Evolutionary conservation across 2,797 vertebrate species (phyloP).

Genomic region (Graptemys geographica): DNA sequence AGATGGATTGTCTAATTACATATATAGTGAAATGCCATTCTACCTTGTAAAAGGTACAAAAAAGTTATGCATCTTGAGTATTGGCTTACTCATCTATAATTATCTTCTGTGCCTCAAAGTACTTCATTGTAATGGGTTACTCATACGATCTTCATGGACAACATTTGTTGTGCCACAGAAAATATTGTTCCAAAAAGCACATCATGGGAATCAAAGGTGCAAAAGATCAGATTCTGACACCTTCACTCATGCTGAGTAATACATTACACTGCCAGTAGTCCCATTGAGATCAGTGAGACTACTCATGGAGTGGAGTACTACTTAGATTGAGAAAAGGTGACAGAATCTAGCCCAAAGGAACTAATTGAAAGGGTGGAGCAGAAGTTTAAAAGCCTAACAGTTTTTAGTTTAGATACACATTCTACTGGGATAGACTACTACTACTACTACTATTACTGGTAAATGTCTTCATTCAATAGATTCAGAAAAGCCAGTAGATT

Average conservation of each 20-base stretch:
- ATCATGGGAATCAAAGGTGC: neutral
- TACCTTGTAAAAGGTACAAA: neutral
- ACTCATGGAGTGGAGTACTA: neutral
- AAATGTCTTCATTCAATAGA: neutral
- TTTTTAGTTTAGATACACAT: neutral
- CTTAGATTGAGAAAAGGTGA: neutral
- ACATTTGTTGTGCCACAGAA: neutral
- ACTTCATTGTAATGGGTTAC: neutral
- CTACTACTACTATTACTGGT: too few relatives aligned
- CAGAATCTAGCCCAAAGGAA: neutral
- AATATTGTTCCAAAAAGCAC: rapidly evolving
- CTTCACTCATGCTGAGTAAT: neutral
- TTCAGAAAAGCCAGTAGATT: neutral
- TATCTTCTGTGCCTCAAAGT: neutral
- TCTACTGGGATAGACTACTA: neutral
- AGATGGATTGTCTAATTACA: neutral
- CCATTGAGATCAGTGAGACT: neutral
- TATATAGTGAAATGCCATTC: neutral
- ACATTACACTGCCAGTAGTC: neutral
- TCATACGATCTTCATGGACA: neutral
- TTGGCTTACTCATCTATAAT: neutral
- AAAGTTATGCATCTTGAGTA: neutral
- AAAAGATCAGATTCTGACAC: neutral
- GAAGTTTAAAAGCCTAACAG: neutral
- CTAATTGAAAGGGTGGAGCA: neutral